These are phyloP conservation scores for Seira musarum DNA, from an alignment of 2,888 invertebrate species.

Conservation along the genomic window DNA sequence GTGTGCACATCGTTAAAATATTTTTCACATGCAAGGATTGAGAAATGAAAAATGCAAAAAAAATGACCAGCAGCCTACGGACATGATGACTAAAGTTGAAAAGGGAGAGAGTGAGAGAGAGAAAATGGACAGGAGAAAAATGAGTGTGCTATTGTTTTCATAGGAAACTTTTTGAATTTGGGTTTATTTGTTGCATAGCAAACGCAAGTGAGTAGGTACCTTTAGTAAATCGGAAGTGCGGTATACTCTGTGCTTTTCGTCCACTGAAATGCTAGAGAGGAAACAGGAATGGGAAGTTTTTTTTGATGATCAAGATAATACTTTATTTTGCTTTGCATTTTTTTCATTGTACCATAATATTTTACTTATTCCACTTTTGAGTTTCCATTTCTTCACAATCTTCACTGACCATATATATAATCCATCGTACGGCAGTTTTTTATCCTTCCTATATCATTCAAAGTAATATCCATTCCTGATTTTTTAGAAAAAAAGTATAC, in stretches of 20 bases:
- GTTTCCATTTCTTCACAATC: background rate
- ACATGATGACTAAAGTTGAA: background rate
- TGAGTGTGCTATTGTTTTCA: background rate
- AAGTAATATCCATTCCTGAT: too few species aligned
- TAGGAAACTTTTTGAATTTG: slow-evolving; percentile 9
- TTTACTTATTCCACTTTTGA: background rate
- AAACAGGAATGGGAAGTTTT: background rate
- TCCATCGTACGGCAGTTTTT: too few species aligned
- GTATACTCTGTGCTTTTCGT: background rate
- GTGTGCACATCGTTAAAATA: too few species aligned
- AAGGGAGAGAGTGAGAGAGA: background rate
- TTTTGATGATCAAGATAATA: slow-evolving; percentile 6
- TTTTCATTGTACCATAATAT: background rate
- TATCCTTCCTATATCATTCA: too few species aligned
- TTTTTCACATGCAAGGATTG: too few species aligned
- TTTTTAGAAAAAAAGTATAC: too few species aligned
- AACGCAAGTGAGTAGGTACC: too few species aligned
- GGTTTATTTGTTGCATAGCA: slow-evolving; percentile 3
- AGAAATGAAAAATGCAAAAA: slow-evolving; percentile 15
- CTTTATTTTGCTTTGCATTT: background rate
- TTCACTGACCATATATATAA: background rate
- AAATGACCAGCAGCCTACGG: background rate
- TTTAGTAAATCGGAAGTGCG: slow-evolving; percentile 14
- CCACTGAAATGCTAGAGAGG: background rate
- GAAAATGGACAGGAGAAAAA: slow-evolving; percentile 7